Percentiles rank a stretch among this genome's conserved stretches.
Conservation (phyloP, 1,140 invertebrate genomes). For the Halictus rubicundus region DNA sequence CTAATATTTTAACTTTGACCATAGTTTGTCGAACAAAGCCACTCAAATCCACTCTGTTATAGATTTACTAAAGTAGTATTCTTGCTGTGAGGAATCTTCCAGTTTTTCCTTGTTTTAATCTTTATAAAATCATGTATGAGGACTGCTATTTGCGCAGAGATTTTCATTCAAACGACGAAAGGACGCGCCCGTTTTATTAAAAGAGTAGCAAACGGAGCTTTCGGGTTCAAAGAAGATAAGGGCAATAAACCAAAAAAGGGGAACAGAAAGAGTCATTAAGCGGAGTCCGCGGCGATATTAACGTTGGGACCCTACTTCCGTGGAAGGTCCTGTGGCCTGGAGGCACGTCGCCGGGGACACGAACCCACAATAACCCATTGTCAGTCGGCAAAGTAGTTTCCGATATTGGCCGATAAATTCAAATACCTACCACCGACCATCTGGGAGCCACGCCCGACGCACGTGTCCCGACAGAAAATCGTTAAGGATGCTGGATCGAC, state of each 20-base stretch:
- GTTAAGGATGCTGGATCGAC: slow-evolving; percentile 63
- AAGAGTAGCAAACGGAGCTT: not conserved
- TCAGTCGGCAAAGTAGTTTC: slow-evolving; percentile 68
- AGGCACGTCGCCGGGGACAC: slow-evolving; percentile 24
- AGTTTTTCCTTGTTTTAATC: too few species aligned
- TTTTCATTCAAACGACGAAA: not conserved
- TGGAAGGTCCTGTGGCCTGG: not conserved
- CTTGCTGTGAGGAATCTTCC: too few species aligned
- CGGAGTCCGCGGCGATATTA: slow-evolving; percentile 33
- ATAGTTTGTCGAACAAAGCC: too few species aligned
- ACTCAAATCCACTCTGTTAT: too few species aligned
- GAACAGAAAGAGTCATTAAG: not conserved
- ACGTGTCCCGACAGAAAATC: slow-evolving; percentile 71
- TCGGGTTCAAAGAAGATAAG: too few species aligned
- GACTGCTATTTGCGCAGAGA: too few species aligned
- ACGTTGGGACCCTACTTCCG: slow-evolving; percentile 1
- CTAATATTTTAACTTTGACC: too few species aligned
- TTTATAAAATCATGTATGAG: too few species aligned
- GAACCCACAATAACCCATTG: slow-evolving; percentile 64
- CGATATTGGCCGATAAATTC: slow-evolving; percentile 70
- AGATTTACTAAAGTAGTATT: too few species aligned
- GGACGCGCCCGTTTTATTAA: not conserved
- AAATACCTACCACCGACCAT: slow-evolving; percentile 61
- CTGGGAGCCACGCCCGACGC: slow-evolving; percentile 58
- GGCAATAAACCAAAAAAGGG: not conserved